These are phyloP conservation scores for Lepidurus packardi DNA, from an alignment of 1,140 invertebrate genomes.

Conservation along the genomic window DNA sequence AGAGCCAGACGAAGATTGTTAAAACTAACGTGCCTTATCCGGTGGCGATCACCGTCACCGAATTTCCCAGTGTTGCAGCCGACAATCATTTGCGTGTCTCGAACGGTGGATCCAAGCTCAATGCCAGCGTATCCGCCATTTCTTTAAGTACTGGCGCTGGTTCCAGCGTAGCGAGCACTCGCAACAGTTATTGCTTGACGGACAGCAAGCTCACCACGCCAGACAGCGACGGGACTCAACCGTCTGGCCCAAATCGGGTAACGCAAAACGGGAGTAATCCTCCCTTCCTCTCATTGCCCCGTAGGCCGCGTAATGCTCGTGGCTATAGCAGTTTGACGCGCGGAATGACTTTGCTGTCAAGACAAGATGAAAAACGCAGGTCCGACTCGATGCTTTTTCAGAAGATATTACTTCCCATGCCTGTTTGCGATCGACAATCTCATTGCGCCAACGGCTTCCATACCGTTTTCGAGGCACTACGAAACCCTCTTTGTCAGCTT, in stretches of 20 bases:
- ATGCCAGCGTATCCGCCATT: background rate
- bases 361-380: slow-evolving; percentile 47
- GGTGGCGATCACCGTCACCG: background rate
- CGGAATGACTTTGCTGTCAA: slow-evolving; percentile 32
- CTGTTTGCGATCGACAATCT: slow-evolving; percentile 48
- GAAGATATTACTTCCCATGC: slow-evolving; percentile 48
- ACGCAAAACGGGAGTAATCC: slow-evolving; percentile 4
- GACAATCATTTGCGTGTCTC: background rate
- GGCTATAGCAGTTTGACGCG: slow-evolving; percentile 33
- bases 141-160: slow-evolving; percentile 1
- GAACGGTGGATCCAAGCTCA: background rate
- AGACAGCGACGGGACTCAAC: background rate
- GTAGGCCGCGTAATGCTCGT: slow-evolving; percentile 28
- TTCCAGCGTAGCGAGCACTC: background rate
- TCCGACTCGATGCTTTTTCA: slow-evolving; percentile 52
- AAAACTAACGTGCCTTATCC: background rate
- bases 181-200: slow-evolving; percentile 9
- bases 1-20: background rate
- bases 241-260: background rate
- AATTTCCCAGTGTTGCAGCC: background rate
- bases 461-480: slow-evolving; percentile 40
- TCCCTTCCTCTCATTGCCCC: slow-evolving; percentile 30
- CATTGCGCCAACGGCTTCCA: slow-evolving; percentile 38
- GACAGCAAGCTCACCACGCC: background rate
- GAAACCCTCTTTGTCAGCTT: slow-evolving; percentile 48